Percentiles rank a stretch among this genome's conserved stretches.
Conservation (phyloP, 2,113 vertebrate species). For the Hypomesus transpacificus region DNA sequence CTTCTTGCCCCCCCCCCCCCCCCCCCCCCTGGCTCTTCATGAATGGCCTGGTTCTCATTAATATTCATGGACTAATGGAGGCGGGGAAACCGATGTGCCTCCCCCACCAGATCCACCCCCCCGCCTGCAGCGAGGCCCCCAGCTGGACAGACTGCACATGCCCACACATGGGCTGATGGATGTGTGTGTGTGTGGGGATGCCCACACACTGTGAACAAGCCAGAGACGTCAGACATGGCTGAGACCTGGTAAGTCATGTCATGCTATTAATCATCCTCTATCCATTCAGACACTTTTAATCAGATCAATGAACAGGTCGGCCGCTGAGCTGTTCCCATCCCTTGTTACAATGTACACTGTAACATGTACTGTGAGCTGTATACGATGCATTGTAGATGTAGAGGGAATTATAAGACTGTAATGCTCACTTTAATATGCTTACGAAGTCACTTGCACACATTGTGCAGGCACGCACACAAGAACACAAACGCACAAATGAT, state of each 20-base stretch:
- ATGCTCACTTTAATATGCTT: background rate
- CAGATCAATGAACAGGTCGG: too few relatives aligned
- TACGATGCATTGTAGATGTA: background rate
- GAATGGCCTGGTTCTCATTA: slow-evolving; percentile 34
- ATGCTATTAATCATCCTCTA: too few relatives aligned
- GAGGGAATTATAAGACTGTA: background rate
- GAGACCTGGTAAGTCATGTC: background rate
- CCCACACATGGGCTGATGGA: background rate
- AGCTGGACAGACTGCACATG: too few relatives aligned
- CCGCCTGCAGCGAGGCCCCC: too few relatives aligned
- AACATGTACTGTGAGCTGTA: slow-evolving; percentile 18
- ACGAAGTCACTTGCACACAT: background rate
- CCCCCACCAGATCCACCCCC: too few relatives aligned
- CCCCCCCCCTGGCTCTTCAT: slow-evolving; percentile 27
- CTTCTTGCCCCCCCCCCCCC: slow-evolving; percentile 18
- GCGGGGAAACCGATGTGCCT: background rate
- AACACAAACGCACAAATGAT: background rate
- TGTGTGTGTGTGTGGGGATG: slow-evolving; percentile 1
- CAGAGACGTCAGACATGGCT: background rate
- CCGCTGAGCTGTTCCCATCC: too few relatives aligned
- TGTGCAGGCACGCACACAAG: slow-evolving; percentile 9
- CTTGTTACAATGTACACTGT: too few relatives aligned
- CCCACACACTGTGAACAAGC: background rate
- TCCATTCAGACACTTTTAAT: too few relatives aligned
- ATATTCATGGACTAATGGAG: slow-evolving; percentile 8